phyloP scores from a whole-genome alignment of 1,140 invertebrate species.

The Homarus americanus region DNA sequence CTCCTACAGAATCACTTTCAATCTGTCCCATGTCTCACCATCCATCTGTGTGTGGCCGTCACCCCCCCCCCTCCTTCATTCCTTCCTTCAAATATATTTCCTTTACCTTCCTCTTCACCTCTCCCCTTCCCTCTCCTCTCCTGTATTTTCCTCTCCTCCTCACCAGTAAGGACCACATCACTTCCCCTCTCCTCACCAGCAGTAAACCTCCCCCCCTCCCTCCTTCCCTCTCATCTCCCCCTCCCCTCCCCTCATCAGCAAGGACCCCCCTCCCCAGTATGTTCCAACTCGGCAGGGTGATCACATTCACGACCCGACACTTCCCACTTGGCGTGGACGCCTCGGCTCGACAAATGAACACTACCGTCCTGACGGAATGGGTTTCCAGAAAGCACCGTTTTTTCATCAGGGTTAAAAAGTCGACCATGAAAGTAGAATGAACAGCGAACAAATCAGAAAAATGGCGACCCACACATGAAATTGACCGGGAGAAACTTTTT shows the following conservation, averaged over 20 bases:
- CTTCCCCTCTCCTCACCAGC: not conserved
- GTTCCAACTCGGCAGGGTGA: not conserved
- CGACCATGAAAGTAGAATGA: not conserved
- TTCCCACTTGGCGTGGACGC: not conserved
- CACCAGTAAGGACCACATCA: not conserved
- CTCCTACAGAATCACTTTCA: no score
- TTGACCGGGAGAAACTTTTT: conserved; percentile 65
- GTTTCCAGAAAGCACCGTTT: conserved; percentile 35
- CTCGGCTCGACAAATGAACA: conserved; percentile 46
- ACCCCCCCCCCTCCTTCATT: not conserved
- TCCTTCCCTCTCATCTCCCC: not conserved
- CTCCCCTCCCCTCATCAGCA: not conserved
- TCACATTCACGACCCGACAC: not conserved
- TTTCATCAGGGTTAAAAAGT: conserved; percentile 46
- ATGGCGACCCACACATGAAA: conserved; percentile 69
- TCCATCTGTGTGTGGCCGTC: not conserved
- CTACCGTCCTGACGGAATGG: conserved; percentile 12
- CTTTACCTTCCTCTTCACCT: not conserved
- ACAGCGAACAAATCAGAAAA: conserved; percentile 67
- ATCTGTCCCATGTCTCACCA: no score
- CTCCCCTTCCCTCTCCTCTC: not conserved
- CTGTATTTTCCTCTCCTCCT: not conserved
- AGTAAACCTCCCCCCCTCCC: not conserved
- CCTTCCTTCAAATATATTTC: not conserved
- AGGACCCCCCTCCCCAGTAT: not conserved